Evolutionary conservation across 2,888 invertebrate genomes (phyloP), one percentile per base, ranked within the genome.

Genomic region (Orchesellides sinensis): DNA sequence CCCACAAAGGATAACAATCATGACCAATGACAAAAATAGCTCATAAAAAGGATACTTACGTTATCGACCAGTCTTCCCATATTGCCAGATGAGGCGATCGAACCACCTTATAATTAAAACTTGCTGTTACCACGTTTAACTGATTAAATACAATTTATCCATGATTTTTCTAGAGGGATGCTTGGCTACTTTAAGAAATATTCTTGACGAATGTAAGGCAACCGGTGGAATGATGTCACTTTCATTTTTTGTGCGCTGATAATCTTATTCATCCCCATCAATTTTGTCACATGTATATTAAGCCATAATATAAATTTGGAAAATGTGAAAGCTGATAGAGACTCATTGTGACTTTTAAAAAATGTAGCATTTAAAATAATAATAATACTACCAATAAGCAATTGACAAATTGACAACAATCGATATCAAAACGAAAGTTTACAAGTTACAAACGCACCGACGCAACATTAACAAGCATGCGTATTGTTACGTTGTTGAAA

Each of bases 301-400:
- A 23, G 23, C 12, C 32, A 61, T 25, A n/a, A n/a, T 19, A 75
- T 66, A 29, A 56, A 78, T 61, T 78, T 49, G 77, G 68, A 59
- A 69, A 78, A 61, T 78, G 78, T 78, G 78, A 78, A 78, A 78
- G 78, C 78, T 61, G n/a, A 8, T 59, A 63, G 29, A 69, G 25
- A 59, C 61, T 47, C 63, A 69, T 69, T 69, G 61, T 69, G 54
- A 35, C n/a, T n/a, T n/a, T n/a, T n/a, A 29, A 3, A 47, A 66
- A 77, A 27, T 59, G 45, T 56, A 54, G 68, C 59, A 29, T 68
- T 77, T 66, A 35, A 8, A 56, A 70, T 65, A 54, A 63, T 65
- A 61, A n/a, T n/a, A n/a, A n/a, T n/a, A 40, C 40, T 17, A 45
- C 5, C 12, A 47, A 32, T 32, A n/a, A n/a, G 23, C 49, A 45